phyloP scores from a whole-genome alignment of 2,797 vertebrate species.

The Anisognathus igniventris region DNA sequence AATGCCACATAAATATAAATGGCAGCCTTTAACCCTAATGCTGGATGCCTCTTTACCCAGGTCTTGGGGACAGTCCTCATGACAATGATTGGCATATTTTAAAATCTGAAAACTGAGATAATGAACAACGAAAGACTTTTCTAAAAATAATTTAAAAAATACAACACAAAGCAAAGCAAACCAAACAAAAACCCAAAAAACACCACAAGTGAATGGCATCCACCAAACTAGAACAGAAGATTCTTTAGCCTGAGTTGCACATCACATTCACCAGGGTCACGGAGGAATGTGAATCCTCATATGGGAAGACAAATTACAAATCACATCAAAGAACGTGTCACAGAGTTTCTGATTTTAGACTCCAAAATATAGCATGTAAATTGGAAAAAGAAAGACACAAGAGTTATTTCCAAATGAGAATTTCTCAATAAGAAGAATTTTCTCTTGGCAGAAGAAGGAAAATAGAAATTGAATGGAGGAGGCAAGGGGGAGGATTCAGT shows the following conservation, averaged over 20 bases:
- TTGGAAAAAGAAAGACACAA: not conserved
- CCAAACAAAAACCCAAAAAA: fast-evolving
- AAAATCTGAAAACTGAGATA: not conserved
- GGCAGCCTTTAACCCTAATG: not conserved
- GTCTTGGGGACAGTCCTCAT: not conserved
- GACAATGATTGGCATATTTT: not conserved
- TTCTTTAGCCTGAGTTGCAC: not conserved
- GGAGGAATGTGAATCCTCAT: not conserved
- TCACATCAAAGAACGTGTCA: not conserved
- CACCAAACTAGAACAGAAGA: not conserved
- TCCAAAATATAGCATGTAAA: not conserved
- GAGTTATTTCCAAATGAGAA: not conserved
- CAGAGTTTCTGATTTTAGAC: not conserved
- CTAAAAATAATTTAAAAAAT: fast-evolving
- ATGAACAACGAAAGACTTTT: not conserved
- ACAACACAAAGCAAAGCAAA: not conserved
- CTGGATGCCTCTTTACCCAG: not conserved
- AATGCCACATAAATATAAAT: not conserved
- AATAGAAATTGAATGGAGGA: not conserved
- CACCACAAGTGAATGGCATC: not conserved
- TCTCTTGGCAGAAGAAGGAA: not conserved
- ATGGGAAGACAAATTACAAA: not conserved
- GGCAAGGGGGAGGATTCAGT: not conserved
- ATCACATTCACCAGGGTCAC: not conserved
- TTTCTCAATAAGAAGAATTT: not conserved